phyloP scores from a whole-genome alignment of 2,113 vertebrate genomes.

The Sorex araneus region DNA sequence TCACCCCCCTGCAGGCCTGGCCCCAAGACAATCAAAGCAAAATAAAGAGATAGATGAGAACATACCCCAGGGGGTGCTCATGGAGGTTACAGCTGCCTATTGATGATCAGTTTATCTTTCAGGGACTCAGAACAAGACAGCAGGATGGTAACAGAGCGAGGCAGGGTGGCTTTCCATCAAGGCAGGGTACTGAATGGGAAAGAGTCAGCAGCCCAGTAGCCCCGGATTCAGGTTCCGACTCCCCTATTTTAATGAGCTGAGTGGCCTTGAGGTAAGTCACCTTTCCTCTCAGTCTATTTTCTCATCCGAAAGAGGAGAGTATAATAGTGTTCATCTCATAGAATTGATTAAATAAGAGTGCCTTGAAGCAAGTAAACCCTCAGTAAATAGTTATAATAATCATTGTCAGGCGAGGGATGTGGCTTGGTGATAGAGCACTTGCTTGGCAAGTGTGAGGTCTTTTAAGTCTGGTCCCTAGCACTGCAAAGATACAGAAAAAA shows the following conservation, averaged over 20 bases:
- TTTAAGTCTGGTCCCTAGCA: no score
- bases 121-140: conserved; percentile 20
- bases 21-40: no score
- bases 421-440: no score
- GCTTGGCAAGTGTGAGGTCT: no score
- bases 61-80: conserved; percentile 22
- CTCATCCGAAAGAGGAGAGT: conserved; percentile 9
- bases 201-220: neutral
- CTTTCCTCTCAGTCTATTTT: conserved; percentile 5
- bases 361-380: conserved; percentile 24
- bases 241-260: neutral
- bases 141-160: conserved; percentile 10
- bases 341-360: conserved; percentile 27
- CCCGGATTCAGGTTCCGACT: conserved; percentile 30
- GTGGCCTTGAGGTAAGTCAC: neutral
- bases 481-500: no score
- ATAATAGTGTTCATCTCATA: conserved; percentile 1
- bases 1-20: no score
- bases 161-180: neutral
- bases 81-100: neutral
- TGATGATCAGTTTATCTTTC: conserved; percentile 54
- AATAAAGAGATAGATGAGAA: neutral
- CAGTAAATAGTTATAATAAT: conserved; percentile 40
- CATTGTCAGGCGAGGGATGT: neutral
- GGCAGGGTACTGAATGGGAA: neutral